Conservation (phyloP, 37 sponge, comb jelly and placozoan species). For the Spongilla lacustris region DNA sequence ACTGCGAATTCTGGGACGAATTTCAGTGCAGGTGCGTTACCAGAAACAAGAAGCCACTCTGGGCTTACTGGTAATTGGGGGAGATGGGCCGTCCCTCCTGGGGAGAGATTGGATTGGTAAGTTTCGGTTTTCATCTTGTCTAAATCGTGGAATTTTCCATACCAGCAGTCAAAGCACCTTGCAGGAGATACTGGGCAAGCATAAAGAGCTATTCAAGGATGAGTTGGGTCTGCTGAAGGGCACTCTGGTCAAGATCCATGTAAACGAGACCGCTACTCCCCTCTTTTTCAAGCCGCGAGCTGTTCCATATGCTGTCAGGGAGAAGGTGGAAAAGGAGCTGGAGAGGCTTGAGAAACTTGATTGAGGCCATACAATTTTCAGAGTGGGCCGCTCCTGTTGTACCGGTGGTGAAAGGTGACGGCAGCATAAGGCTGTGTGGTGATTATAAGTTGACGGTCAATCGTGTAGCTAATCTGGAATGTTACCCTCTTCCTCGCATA, state of each 20-base stretch:
- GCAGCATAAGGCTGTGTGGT: too few species aligned
- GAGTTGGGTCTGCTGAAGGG: too few species aligned
- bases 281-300: neutral
- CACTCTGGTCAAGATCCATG: too few species aligned
- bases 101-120: constrained; percentile 11
- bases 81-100: constrained; percentile 25
- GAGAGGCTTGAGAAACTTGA: neutral
- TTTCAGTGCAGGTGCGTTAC: neutral
- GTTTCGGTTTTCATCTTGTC: too few species aligned
- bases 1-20: constrained; percentile 5
- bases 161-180: too few species aligned
- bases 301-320: constrained; percentile 8
- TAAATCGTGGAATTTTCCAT: too few species aligned
- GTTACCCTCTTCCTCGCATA: too few species aligned
- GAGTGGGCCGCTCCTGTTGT: constrained; percentile 34
- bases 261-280: neutral
- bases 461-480: too few species aligned
- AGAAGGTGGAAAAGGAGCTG: constrained; percentile 9
- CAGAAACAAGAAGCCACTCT: neutral
- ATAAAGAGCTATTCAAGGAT: too few species aligned
- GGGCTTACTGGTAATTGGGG: constrained; percentile 15
- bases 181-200: too few species aligned
- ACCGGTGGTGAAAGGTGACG: constrained; percentile 3
- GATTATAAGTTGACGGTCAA: too few species aligned
- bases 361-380: neutral